Percentiles rank a stretch among this genome's conserved stretches.
These are phyloP conservation scores for Nasalis larvatus DNA, from an alignment of 2,113 vertebrate genomes.

Conservation along the genomic window DNA sequence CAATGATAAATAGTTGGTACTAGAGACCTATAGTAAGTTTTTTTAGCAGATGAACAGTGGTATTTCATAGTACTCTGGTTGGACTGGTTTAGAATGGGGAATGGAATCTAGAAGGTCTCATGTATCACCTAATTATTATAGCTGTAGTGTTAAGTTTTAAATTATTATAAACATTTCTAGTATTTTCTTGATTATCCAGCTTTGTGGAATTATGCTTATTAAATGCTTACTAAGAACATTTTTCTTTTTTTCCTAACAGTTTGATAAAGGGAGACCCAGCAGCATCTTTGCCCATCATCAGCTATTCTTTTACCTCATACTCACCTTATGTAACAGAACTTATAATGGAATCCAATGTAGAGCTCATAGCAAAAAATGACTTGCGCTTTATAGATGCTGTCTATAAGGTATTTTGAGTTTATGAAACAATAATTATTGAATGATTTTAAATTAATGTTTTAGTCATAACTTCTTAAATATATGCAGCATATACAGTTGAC, in stretches of 20 bases:
- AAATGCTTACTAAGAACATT: background rate
- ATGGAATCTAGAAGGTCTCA: background rate
- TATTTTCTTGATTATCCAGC: background rate
- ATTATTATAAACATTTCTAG: background rate
- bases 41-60: background rate
- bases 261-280: constrained; percentile 92
- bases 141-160: background rate
- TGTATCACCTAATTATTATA: background rate
- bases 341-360: constrained; percentile 86
- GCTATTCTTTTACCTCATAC: constrained; percentile 92
- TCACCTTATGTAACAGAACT: constrained; percentile 91
- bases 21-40: background rate
- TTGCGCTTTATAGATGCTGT: constrained; percentile 92
- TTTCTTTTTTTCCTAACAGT: constrained; percentile 80
- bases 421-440: background rate
- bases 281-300: constrained; percentile 92
- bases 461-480: background rate
- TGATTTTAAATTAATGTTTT: constrained; percentile 3
- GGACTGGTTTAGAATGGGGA: background rate
- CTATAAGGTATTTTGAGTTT: constrained; percentile 91
- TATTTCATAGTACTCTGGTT: background rate
- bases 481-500: background rate
- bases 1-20: background rate
- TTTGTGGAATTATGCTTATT: background rate
- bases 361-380: constrained; percentile 93